These are phyloP conservation scores for Corapipo altera DNA, from an alignment of 2,113 vertebrate species.

Conservation along the genomic window DNA sequence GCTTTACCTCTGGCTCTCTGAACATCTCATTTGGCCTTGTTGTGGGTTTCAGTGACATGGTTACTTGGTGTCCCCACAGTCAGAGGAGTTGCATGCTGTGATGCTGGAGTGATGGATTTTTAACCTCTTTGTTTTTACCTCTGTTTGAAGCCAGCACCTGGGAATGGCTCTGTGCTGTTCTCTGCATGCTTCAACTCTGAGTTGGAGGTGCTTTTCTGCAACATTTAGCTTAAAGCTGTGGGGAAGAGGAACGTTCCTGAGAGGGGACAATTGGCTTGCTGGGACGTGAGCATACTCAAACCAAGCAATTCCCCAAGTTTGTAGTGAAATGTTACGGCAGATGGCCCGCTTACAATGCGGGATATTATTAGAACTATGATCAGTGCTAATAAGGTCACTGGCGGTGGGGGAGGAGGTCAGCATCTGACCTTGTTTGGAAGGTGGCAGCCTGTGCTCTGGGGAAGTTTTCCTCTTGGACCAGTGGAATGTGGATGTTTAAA, in stretches of 20 bases:
- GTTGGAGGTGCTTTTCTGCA: not conserved
- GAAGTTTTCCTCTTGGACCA: not conserved
- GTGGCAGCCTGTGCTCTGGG: not conserved
- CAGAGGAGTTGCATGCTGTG: not conserved
- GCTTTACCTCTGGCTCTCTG: not conserved
- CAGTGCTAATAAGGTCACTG: conserved; percentile 67
- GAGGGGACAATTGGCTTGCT: not conserved
- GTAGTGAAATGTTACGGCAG: conserved; percentile 37
- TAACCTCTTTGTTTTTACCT: not conserved
- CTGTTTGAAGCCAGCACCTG: not conserved
- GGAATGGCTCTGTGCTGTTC: not conserved
- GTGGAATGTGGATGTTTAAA: not conserved
- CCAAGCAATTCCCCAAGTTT: conserved; percentile 16
- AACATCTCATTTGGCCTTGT: not conserved
- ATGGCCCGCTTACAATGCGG: conserved; percentile 2
- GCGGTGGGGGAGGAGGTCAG: not conserved
- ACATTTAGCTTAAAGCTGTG: not conserved
- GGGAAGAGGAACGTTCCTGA: not conserved
- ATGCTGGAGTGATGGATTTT: not conserved
- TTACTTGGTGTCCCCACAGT: not conserved
- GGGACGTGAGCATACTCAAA: not conserved
- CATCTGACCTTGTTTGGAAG: conserved; percentile 57
- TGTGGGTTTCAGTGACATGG: not conserved
- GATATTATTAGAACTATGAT: conserved; percentile 69
- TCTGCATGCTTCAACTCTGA: not conserved